Percentiles rank a stretch among this genome's conserved stretches.
Conservation (phyloP, 2,888 invertebrate genomes). For the Ormyrus pomaceus region DNA sequence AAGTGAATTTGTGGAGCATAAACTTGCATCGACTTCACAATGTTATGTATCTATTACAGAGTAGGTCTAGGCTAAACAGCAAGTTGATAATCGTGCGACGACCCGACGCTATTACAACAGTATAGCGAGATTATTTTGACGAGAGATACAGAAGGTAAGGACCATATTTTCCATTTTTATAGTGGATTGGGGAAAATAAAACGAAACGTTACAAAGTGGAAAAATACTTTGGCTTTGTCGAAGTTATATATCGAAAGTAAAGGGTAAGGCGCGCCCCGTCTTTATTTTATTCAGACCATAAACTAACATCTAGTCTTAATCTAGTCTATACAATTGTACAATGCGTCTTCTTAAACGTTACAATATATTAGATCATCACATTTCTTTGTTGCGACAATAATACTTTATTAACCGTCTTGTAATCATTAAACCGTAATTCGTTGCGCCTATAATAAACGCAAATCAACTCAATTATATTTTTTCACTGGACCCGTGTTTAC, state of each 20-base stretch:
- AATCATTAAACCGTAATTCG: constrained; percentile 49
- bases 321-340: constrained; percentile 74
- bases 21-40: constrained; percentile 56
- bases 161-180: constrained; percentile 18
- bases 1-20: constrained; percentile 38
- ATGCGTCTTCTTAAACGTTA: constrained; percentile 64
- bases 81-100: constrained; percentile 51
- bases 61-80: constrained; percentile 55
- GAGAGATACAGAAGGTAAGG: constrained; percentile 39
- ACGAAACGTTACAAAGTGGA: constrained; percentile 43
- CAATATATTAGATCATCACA: constrained; percentile 66
- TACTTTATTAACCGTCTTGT: constrained; percentile 57
- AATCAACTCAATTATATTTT: constrained; percentile 54
- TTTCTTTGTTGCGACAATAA: constrained; percentile 61
- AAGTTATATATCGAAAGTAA: constrained; percentile 52
- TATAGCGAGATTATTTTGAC: constrained; percentile 51
- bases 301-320: constrained; percentile 72
- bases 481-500: constrained; percentile 59
- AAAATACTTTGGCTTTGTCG: constrained; percentile 54
- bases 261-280: constrained; percentile 51
- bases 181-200: neutral
- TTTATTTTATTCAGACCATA: constrained; percentile 69
- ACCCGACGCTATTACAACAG: constrained; percentile 51
- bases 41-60: constrained; percentile 51
- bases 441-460: constrained; percentile 56